Conservation (phyloP, 2,113 vertebrate species). For the Pygoscelis adeliae region DNA sequence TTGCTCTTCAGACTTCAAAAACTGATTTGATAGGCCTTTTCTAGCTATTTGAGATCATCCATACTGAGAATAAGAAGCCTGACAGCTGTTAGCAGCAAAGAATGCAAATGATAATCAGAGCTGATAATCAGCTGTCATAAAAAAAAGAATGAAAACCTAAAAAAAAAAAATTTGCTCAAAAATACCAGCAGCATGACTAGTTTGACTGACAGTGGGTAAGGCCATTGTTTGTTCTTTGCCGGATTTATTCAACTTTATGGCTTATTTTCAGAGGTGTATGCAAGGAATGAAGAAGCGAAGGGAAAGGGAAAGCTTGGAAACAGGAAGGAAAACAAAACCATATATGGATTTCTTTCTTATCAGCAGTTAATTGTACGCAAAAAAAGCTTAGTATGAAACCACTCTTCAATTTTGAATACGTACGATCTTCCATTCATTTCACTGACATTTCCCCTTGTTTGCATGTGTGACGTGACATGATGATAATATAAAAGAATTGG, state of each 20-base stretch:
- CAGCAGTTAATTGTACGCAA: background rate
- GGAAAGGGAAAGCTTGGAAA: background rate
- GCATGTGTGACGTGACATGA: rapidly evolving
- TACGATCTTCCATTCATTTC: background rate
- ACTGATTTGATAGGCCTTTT: background rate
- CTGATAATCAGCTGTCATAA: background rate
- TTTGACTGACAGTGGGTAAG: background rate
- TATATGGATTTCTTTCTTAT: background rate
- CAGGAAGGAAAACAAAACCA: background rate
- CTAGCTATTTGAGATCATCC: background rate
- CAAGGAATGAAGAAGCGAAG: background rate
- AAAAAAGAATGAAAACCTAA: background rate
- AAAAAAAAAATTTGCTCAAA: background rate
- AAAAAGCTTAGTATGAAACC: background rate
- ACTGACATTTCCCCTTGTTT: background rate
- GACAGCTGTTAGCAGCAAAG: background rate
- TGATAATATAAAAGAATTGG: background rate
- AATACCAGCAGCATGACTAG: background rate
- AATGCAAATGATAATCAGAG: slow-evolving; percentile 30
- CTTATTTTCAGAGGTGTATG: background rate
- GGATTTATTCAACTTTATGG: background rate
- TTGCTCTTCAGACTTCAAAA: background rate
- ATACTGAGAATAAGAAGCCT: slow-evolving; percentile 12
- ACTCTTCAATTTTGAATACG: background rate
- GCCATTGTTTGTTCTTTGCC: background rate